These are phyloP conservation scores for Tiphia femorata DNA, from an alignment of 2,888 invertebrate species.

Conservation along the genomic window DNA sequence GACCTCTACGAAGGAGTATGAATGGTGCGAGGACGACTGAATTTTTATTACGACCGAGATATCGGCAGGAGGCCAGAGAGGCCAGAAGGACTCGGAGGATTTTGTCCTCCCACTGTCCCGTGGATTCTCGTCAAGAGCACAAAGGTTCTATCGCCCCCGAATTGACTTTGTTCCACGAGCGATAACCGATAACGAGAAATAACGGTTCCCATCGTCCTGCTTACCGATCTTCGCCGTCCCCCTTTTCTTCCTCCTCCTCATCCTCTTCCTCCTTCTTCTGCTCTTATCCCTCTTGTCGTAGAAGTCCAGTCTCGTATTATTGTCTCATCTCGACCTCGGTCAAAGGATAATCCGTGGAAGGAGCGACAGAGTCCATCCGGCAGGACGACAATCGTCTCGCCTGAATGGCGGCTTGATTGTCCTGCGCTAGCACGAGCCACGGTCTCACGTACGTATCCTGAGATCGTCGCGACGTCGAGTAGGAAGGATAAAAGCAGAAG, in stretches of 20 bases:
- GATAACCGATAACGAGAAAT: conserved; percentile 57
- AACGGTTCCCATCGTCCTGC: conserved; percentile 38
- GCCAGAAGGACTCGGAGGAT: too few species aligned
- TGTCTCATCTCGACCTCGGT: conserved; percentile 55
- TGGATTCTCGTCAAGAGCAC: conserved; percentile 36
- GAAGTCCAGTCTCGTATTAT: conserved; percentile 53
- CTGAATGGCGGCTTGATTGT: conserved; percentile 48
- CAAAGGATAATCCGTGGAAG: conserved; percentile 60
- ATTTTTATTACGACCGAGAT: too few species aligned
- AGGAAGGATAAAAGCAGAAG: not conserved
- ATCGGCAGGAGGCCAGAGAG: too few species aligned
- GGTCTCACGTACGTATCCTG: conserved; percentile 21
- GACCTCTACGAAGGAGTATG: too few species aligned
- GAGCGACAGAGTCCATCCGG: conserved; percentile 53
- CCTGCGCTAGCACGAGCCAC: conserved; percentile 17
- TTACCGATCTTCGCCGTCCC: conserved; percentile 20
- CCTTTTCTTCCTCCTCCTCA: not conserved
- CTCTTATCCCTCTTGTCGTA: conserved; percentile 39
- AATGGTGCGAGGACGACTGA: too few species aligned
- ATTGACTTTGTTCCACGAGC: conserved; percentile 48
- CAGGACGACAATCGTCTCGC: conserved; percentile 53
- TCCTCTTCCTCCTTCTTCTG: not conserved
- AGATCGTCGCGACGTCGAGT: conserved; percentile 21
- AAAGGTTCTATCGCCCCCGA: conserved; percentile 39
- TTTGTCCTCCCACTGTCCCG: too few species aligned